A percentile compares a stretch with the other conserved stretches of the same genome.
These are phyloP conservation scores for Campylorhamphus procurvoides DNA, from an alignment of 2,113 vertebrate genomes.

Conservation along the genomic window DNA sequence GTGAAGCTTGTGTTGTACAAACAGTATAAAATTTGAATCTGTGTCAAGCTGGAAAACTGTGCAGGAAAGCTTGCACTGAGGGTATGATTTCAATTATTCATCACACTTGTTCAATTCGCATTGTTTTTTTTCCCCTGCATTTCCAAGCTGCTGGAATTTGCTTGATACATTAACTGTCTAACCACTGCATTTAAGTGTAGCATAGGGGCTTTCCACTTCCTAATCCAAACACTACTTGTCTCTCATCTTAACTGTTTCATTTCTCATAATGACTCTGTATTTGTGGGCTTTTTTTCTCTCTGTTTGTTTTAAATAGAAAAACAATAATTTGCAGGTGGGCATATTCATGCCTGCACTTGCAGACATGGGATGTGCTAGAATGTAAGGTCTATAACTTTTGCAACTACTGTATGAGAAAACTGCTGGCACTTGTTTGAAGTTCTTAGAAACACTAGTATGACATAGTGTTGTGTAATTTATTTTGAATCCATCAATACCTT, in stretches of 20 bases:
- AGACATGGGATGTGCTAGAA: background rate
- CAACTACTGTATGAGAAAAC: background rate
- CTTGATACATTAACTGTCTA: conserved; percentile 38
- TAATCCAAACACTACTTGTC: background rate
- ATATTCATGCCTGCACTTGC: background rate
- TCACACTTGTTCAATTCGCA: conserved; percentile 46
- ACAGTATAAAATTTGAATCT: conserved; percentile 45
- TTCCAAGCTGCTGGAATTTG: conserved; percentile 51
- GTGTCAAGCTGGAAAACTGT: conserved; percentile 33
- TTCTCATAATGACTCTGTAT: background rate
- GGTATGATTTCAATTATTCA: conserved; percentile 59
- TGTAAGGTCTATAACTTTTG: background rate
- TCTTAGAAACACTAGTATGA: background rate
- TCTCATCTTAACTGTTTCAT: background rate
- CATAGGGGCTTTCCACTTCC: background rate
- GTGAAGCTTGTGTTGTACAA: conserved; percentile 24
- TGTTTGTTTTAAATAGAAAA: background rate
- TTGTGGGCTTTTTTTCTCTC: background rate
- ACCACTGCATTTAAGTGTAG: conserved; percentile 19
- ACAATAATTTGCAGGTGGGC: background rate
- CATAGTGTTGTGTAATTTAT: background rate
- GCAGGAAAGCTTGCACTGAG: background rate
- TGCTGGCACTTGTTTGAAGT: background rate
- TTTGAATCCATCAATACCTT: background rate
- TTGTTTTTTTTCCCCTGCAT: conserved; percentile 27